These are phyloP conservation scores for Patella ulyssiponensis DNA, from an alignment of 2,888 invertebrate genomes.

Conservation along the genomic window DNA sequence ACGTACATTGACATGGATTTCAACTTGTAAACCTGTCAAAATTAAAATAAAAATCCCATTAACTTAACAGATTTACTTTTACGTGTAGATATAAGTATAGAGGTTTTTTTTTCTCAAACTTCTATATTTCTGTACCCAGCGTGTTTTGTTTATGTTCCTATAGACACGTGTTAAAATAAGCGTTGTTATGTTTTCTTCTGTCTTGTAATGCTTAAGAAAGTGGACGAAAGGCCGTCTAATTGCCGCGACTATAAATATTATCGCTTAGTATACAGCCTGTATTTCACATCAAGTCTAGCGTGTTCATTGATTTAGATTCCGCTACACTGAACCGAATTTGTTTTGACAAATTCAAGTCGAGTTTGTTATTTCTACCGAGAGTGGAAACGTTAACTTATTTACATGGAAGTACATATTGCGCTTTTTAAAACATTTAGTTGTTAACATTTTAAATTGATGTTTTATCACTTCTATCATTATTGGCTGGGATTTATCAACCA, in stretches of 20 bases:
- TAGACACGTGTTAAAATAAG: not conserved
- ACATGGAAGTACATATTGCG: constrained; percentile 7
- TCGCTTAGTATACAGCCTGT: not conserved
- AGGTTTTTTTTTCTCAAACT: not conserved
- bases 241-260: constrained; percentile 3
- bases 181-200: constrained; percentile 2
- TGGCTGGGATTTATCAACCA: not conserved
- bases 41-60: too few relatives aligned
- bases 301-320: constrained; percentile 7
- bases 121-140: not conserved
- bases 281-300: constrained; percentile 12
- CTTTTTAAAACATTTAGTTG: constrained; percentile 5
- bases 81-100: too few relatives aligned
- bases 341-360: constrained; percentile 5
- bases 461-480: not conserved
- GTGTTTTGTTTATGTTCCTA: not conserved
- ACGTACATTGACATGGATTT: too few relatives aligned
- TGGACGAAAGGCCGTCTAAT: not conserved
- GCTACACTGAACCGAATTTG: constrained; percentile 7
- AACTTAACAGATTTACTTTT: too few relatives aligned
- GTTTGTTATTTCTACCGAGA: not conserved
- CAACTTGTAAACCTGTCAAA: too few relatives aligned
- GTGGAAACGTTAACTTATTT: constrained; percentile 5
- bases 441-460: not conserved
- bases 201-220: not conserved